Conservation (phyloP, 2,797 vertebrate species). For the Pachyuromys duprasi region DNA sequence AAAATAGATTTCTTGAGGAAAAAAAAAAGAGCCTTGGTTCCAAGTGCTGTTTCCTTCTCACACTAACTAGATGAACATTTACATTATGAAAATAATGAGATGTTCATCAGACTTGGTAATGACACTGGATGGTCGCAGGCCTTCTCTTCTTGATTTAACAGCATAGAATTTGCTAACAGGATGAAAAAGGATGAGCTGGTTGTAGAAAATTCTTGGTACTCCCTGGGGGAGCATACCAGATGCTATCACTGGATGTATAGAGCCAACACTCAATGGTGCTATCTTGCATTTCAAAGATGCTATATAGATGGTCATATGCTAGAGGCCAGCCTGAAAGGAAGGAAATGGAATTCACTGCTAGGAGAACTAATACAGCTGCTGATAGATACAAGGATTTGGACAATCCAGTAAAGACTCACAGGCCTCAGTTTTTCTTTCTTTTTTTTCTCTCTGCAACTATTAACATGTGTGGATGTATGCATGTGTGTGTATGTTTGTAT, state of each 20-base stretch:
- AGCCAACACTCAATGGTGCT: background rate
- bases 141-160: slow-evolving; percentile 7
- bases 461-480: background rate
- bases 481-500: background rate
- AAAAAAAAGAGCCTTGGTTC: background rate
- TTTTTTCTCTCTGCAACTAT: background rate
- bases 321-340: slow-evolving; percentile 17
- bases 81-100: slow-evolving; percentile 59
- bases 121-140: background rate
- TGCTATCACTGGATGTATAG: background rate
- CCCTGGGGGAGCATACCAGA: background rate
- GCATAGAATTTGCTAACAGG: slow-evolving; percentile 37
- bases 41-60: background rate
- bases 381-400: background rate
- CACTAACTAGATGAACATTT: slow-evolving; percentile 64
- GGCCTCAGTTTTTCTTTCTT: background rate
- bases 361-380: background rate
- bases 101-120: slow-evolving; percentile 61
- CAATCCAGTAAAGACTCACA: background rate
- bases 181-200: slow-evolving; percentile 29
- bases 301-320: background rate
- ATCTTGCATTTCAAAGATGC: background rate
- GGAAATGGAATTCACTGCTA: slow-evolving; percentile 37
- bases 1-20: slow-evolving; percentile 35
- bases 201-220: slow-evolving; percentile 23